A percentile compares a stretch with the other conserved stretches of the same genome.
These are phyloP conservation scores for Sciaenops ocellatus DNA, from an alignment of 2,797 vertebrate species.

Conservation along the genomic window DNA sequence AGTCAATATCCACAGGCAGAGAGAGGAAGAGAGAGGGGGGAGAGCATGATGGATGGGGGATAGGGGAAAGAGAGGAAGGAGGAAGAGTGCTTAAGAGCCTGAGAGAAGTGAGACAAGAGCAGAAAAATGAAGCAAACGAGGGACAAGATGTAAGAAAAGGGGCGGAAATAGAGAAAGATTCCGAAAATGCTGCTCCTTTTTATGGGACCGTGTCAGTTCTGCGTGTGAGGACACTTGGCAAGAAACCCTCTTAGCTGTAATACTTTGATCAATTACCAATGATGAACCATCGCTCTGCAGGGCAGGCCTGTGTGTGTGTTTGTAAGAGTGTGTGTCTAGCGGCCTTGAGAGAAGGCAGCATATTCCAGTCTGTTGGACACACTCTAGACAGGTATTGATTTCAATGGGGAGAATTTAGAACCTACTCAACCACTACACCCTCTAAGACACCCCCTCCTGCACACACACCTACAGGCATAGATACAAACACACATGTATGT, in stretches of 20 bases:
- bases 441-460: constrained; percentile 32
- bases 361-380: constrained; percentile 77
- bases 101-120: constrained; percentile 40
- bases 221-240: constrained; percentile 38
- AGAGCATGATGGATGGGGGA: constrained; percentile 51
- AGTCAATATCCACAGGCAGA: constrained; percentile 54
- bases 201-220: constrained; percentile 55
- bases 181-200: constrained; percentile 33
- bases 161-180: constrained; percentile 10
- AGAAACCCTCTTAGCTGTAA: constrained; percentile 66
- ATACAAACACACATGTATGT: constrained; percentile 3
- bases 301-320: constrained; percentile 26
- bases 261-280: constrained; percentile 78
- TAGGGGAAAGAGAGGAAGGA: constrained; percentile 10
- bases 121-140: constrained; percentile 39
- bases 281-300: constrained; percentile 65
- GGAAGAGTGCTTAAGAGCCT: constrained; percentile 26
- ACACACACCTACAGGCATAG: constrained; percentile 13
- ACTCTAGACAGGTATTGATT: constrained; percentile 82
- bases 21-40: constrained; percentile 19
- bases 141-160: constrained; percentile 37
- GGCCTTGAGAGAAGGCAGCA: constrained; percentile 76
- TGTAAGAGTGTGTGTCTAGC: constrained; percentile 30
- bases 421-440: constrained; percentile 64
- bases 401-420: constrained; percentile 78